phyloP scores from a whole-genome alignment of 2,113 vertebrate genomes.

The Melanostigma gelatinosum region DNA sequence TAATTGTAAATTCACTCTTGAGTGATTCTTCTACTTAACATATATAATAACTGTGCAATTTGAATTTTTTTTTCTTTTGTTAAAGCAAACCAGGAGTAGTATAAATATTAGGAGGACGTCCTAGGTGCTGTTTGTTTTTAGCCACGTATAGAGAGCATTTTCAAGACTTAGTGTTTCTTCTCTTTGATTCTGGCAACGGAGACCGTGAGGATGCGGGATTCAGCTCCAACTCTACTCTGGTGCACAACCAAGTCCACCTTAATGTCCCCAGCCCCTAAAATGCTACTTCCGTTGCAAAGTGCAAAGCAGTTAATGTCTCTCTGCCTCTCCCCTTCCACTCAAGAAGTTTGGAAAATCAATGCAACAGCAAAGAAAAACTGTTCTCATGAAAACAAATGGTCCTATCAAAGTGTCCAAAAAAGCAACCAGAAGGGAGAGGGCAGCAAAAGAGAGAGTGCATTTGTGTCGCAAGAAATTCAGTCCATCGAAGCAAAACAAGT shows the following conservation, averaged over 20 bases:
- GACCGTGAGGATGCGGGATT: slow-evolving; percentile 6
- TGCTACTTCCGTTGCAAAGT: slow-evolving; percentile 82
- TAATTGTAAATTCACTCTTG: slow-evolving; percentile 67
- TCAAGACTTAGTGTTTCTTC: slow-evolving; percentile 19
- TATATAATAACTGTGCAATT: slow-evolving; percentile 76
- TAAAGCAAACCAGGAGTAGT: slow-evolving; percentile 68
- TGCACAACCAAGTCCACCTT: slow-evolving; percentile 15
- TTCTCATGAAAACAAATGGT: slow-evolving; percentile 14
- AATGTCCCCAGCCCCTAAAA: slow-evolving; percentile 51
- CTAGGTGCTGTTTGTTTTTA: slow-evolving; percentile 24
- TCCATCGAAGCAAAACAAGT: slow-evolving; percentile 55
- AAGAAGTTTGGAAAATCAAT: slow-evolving; percentile 46
- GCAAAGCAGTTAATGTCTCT: slow-evolving; percentile 80
- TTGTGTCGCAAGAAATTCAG: slow-evolving; percentile 64
- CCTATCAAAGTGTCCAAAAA: slow-evolving; percentile 41
- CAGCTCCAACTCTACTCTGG: neutral
- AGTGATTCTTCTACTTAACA: slow-evolving; percentile 70
- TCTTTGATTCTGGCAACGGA: neutral
- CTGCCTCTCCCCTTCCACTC: slow-evolving; percentile 54
- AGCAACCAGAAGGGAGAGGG: slow-evolving; percentile 55
- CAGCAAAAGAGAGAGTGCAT: slow-evolving; percentile 75
- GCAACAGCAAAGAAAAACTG: slow-evolving; percentile 46
- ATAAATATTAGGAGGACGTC: slow-evolving; percentile 50
- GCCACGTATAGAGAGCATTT: slow-evolving; percentile 17
- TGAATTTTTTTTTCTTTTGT: slow-evolving; percentile 27